Conservation (phyloP, 2,888 invertebrate species). For the Chrysolina haemoptera region DNA sequence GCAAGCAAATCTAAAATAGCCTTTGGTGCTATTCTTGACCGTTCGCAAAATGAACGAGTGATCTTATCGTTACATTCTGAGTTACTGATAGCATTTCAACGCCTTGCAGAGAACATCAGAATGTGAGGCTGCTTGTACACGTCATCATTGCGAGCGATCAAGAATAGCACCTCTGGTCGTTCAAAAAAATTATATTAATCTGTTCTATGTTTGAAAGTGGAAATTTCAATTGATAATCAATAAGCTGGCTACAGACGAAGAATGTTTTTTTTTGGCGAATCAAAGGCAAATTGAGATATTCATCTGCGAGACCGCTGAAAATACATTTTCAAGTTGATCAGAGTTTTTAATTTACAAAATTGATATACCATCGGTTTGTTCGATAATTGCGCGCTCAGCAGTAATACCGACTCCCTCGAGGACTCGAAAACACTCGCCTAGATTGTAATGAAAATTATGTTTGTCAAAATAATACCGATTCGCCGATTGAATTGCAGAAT, state of each 20-base stretch:
- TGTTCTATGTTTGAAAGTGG: too few relatives aligned
- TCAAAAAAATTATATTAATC: too few relatives aligned
- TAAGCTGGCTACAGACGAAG: neutral
- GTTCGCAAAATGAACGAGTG: too few relatives aligned
- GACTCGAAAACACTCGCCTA: constrained; percentile 58
- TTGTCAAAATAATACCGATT: constrained; percentile 61
- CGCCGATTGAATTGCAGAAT: constrained; percentile 46
- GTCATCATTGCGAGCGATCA: too few relatives aligned
- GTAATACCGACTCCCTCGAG: constrained; percentile 61
- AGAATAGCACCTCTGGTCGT: too few relatives aligned
- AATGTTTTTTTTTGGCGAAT: neutral
- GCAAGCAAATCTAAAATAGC: too few relatives aligned
- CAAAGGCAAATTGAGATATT: neutral
- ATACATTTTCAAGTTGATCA: constrained; percentile 26
- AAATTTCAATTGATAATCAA: neutral
- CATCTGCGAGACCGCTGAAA: neutral
- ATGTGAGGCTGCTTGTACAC: too few relatives aligned
- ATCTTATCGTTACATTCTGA: too few relatives aligned
- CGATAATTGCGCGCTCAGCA: constrained; percentile 70
- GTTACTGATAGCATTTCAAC: too few relatives aligned
- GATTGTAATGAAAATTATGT: constrained; percentile 69
- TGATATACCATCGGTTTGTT: constrained; percentile 68
- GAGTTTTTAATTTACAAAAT: constrained; percentile 66
- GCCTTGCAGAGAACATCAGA: too few relatives aligned
- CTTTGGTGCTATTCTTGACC: too few relatives aligned